Percentiles rank a stretch among this genome's conserved stretches.
Evolutionary conservation across 1,140 invertebrate species (phyloP).

Genomic region (Venustaconcha ellipsiformis): DNA sequence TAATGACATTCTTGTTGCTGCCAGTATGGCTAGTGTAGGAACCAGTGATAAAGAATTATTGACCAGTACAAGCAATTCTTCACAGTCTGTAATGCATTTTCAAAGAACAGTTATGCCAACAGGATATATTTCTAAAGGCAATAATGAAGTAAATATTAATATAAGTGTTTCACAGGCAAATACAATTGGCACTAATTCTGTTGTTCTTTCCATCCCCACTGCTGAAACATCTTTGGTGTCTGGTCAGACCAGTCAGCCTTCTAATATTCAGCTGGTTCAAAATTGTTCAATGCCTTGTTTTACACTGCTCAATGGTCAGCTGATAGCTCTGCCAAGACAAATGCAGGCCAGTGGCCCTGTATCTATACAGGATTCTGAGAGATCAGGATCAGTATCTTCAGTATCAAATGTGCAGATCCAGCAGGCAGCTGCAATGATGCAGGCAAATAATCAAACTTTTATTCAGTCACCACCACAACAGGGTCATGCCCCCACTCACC

Average conservation of each 20-base stretch:
- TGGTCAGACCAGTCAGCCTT: constrained; percentile 11
- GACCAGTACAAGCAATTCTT: background rate
- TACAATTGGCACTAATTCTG: background rate
- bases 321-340: constrained; percentile 23
- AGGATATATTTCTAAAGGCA: constrained; percentile 7
- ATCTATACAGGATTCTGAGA: background rate
- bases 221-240: constrained; percentile 1
- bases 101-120: no score
- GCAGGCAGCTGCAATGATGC: background rate
- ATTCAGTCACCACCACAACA: background rate
- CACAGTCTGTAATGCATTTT: constrained; percentile 10
- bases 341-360: constrained; percentile 5
- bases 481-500: background rate
- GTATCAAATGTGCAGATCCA: background rate
- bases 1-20: constrained; percentile 32
- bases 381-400: background rate
- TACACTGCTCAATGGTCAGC: constrained; percentile 25
- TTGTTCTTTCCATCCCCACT: background rate
- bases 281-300: constrained; percentile 28
- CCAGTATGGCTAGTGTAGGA: constrained; percentile 19
- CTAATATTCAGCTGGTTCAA: constrained; percentile 22
- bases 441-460: background rate
- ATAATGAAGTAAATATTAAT: background rate
- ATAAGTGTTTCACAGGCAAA: background rate
- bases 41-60: constrained; percentile 6